phyloP scores from a whole-genome alignment of 2,113 vertebrate genomes.

The Alethe castanea region DNA sequence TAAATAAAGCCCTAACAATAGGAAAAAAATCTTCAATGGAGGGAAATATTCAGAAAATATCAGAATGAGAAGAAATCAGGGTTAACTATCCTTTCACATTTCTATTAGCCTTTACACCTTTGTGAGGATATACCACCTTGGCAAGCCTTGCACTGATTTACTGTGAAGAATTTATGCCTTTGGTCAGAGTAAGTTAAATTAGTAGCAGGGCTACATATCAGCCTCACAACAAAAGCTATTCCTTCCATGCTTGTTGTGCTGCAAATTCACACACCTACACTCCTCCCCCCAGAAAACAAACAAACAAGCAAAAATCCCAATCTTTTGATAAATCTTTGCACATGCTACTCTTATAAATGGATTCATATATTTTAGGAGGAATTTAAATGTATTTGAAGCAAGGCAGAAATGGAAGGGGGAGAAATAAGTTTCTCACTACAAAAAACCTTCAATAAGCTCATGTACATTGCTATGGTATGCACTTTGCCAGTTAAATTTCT shows the following conservation, averaged over 20 bases:
- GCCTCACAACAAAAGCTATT: slow-evolving; percentile 38
- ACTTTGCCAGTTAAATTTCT: slow-evolving; percentile 53
- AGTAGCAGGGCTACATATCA: slow-evolving; percentile 13
- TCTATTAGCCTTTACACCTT: not conserved
- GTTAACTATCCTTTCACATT: not conserved
- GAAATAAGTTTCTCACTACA: slow-evolving; percentile 29
- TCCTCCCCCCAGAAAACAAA: not conserved
- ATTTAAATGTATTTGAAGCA: slow-evolving; percentile 57
- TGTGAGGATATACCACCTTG: not conserved
- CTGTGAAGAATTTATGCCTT: not conserved
- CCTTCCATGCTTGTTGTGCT: slow-evolving; percentile 26
- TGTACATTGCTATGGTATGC: slow-evolving; percentile 15
- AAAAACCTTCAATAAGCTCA: not conserved
- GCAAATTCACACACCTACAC: not conserved
- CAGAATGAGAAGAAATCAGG: not conserved
- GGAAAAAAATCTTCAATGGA: not conserved
- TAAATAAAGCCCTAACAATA: fast-evolving
- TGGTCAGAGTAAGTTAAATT: slow-evolving; percentile 24
- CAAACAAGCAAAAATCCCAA: not conserved
- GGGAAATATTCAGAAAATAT: not conserved
- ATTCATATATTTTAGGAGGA: slow-evolving; percentile 26
- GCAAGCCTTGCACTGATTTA: not conserved
- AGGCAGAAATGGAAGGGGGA: not conserved
- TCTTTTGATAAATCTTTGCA: slow-evolving; percentile 13
- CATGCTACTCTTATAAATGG: slow-evolving; percentile 25